These are phyloP conservation scores for Archivesica marissinica DNA, from an alignment of 1,140 invertebrate species.

Conservation along the genomic window DNA sequence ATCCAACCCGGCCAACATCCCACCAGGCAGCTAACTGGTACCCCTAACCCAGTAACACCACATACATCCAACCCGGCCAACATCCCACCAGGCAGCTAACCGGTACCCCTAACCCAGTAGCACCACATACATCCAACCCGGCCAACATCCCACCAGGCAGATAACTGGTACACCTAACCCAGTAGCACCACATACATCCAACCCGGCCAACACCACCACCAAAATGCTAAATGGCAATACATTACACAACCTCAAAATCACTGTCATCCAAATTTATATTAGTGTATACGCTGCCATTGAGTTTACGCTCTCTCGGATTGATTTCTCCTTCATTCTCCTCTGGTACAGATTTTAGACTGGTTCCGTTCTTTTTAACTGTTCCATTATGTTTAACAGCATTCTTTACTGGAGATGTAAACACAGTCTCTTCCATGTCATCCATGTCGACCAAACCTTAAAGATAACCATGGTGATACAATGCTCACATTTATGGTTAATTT, in stretches of 20 bases:
- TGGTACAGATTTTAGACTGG: conserved; percentile 25
- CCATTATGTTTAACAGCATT: not conserved
- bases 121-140: too few relatives aligned
- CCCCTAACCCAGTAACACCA: too few relatives aligned
- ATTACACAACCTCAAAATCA: conserved; percentile 45
- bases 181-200: too few relatives aligned
- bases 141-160: too few relatives aligned
- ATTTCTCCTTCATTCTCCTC: not conserved
- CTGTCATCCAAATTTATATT: conserved; percentile 45
- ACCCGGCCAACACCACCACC: not conserved
- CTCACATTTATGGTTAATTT: too few relatives aligned
- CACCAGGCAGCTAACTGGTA: too few relatives aligned
- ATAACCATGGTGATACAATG: too few relatives aligned
- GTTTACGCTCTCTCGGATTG: not conserved
- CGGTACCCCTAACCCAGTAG: too few relatives aligned
- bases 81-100: too few relatives aligned
- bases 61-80: too few relatives aligned
- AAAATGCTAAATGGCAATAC: not conserved
- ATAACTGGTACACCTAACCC: too few relatives aligned
- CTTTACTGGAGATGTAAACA: conserved; percentile 17
- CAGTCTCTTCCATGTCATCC: conserved; percentile 55
- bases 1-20: too few relatives aligned
- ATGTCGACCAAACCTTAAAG: conserved; percentile 41
- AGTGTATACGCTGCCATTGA: conserved; percentile 50
- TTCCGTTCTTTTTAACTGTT: not conserved